Evolutionary conservation across 2,113 vertebrate genomes (phyloP).

Genomic region (Conger conger): DNA sequence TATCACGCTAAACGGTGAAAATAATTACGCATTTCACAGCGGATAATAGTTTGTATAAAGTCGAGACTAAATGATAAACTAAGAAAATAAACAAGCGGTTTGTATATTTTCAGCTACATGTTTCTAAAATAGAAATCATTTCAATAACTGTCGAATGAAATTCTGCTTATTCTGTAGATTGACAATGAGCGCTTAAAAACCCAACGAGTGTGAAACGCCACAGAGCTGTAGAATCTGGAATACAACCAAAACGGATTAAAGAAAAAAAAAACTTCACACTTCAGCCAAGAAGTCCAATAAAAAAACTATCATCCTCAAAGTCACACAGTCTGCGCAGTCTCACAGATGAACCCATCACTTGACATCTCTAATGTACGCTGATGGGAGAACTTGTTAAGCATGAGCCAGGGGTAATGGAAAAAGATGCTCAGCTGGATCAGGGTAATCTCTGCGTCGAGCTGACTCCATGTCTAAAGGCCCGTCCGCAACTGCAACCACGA

Average conservation of each 20-base stretch:
- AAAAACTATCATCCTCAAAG: background rate
- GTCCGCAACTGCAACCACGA: too few species aligned
- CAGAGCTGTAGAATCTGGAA: background rate
- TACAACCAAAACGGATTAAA: background rate
- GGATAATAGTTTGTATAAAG: background rate
- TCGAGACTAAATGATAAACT: background rate
- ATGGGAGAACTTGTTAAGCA: slow-evolving; percentile 1
- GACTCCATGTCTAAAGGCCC: background rate
- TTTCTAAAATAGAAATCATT: background rate
- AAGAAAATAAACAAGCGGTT: background rate
- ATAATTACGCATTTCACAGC: background rate
- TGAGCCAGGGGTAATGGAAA: slow-evolving; percentile 1
- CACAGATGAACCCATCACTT: slow-evolving; percentile 6
- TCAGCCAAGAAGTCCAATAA: background rate
- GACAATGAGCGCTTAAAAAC: background rate
- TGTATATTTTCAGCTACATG: background rate
- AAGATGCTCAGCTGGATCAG: background rate
- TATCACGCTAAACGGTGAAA: background rate
- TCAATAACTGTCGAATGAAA: background rate
- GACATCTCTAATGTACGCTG: background rate
- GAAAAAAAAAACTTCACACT: background rate
- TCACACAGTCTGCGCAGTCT: background rate
- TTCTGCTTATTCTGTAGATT: background rate
- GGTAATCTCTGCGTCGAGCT: background rate
- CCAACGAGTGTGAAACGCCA: background rate